Evolutionary conservation across 1,140 invertebrate genomes (phyloP).

Genomic region (Schlechtendalia chinensis): DNA sequence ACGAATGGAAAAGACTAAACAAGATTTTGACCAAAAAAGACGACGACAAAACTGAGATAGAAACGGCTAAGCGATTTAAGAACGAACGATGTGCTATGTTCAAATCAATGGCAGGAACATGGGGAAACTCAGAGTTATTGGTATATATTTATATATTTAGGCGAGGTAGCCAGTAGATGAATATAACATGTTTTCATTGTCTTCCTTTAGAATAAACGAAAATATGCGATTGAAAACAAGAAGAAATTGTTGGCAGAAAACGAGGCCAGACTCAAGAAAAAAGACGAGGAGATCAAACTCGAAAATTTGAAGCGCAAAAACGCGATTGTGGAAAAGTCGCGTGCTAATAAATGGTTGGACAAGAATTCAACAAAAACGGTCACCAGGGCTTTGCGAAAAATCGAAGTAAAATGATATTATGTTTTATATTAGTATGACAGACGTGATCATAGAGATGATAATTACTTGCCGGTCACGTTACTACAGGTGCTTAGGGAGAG

Average conservation of each 20-base stretch:
- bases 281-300: not conserved
- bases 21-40: constrained; percentile 19
- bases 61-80: not conserved
- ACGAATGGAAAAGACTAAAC: constrained; percentile 12
- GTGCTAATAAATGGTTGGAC: not conserved
- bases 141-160: no score
- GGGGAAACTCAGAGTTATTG: not conserved
- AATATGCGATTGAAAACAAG: not conserved
- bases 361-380: constrained; percentile 2
- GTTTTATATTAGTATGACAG: not conserved
- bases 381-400: not conserved
- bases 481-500: constrained; percentile 22
- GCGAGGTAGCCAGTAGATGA: not conserved
- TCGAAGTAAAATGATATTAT: not conserved
- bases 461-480: not conserved
- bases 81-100: not conserved
- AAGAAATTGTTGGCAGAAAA: not conserved
- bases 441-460: not conserved
- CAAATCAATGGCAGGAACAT: not conserved
- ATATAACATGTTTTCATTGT: not conserved
- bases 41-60: not conserved
- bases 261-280: not conserved
- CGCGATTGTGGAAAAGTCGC: not conserved
- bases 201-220: constrained; percentile 8
- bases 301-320: constrained; percentile 5